Conservation (phyloP, 2,113 vertebrate genomes). For the Pan troglodytes region NHGRI_mPanTro3-v2.1_pri NC_072409.2:21812001-21812500, state of each 20-base stretch:
- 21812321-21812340: not conserved
- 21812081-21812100: no score
- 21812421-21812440: not conserved
- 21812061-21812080: no score
- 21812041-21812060: no score
- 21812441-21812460: rapidly evolving
- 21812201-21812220: not conserved
- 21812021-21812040: no score
- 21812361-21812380: not conserved
- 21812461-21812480: not conserved
- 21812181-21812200: no score
- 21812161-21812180: no score
- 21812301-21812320: not conserved
- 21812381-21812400: not conserved
- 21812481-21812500: not conserved
- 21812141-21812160: no score
- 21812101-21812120: no score
- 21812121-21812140: no score
- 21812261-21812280: not conserved
- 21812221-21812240: not conserved
- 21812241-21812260: not conserved
- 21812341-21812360: not conserved
- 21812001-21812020: no score
- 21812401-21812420: not conserved
- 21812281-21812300: not conserved